Base-by-base conservation (phyloP, 2,113 vertebrate species). In the Otis tarda region DNA sequence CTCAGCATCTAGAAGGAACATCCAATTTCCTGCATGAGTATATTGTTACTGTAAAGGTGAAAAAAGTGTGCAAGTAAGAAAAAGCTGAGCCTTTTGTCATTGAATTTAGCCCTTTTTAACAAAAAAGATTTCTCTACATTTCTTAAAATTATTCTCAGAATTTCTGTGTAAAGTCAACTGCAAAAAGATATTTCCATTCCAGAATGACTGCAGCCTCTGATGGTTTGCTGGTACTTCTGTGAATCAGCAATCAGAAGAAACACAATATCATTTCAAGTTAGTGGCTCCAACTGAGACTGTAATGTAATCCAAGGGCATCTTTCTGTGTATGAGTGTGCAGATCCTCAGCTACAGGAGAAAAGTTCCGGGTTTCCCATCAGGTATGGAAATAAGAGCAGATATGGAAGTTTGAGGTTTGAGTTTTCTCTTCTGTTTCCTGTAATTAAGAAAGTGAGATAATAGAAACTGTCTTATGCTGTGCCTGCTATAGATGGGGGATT, bases 381-480 rank as follows among this genome's bases (percentile, higher is more conserved):
- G 13, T 89, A 68, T 78, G 79, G 80, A 93, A 94, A 71, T 89
- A 89, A 61, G 57, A 83, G 41, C 47, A 87, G 76, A 49, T 70
- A 39, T 0, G 12, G 67, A 95, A 93, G 52, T 63, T 81, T 56
- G n/a, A 81, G 56, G 64, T 86, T 93, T 64, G 85, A 81, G 60
- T 94, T 93, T 96, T 83, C 77, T 73, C 39, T 85, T 5, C 45
- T 73, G 56, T 96, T 95, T 95, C 86, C 87, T 94, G 73, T 95
- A 93, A 92, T 95, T 92, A 95, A 60, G 77, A 78, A 93, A 94
- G 69, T 53, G 41, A 94, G 86, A 89, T 85, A 82, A 93, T 79
- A 89, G 86, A 76, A 89, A 79, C 81, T 84, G 87, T 78, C 59
- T 93, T 37, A 30, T 6, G 24, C 49, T 37, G 35, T 59, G 67